Base-by-base conservation (phyloP, 1,140 invertebrate species). In the Pollicipes pollicipes region DNA sequence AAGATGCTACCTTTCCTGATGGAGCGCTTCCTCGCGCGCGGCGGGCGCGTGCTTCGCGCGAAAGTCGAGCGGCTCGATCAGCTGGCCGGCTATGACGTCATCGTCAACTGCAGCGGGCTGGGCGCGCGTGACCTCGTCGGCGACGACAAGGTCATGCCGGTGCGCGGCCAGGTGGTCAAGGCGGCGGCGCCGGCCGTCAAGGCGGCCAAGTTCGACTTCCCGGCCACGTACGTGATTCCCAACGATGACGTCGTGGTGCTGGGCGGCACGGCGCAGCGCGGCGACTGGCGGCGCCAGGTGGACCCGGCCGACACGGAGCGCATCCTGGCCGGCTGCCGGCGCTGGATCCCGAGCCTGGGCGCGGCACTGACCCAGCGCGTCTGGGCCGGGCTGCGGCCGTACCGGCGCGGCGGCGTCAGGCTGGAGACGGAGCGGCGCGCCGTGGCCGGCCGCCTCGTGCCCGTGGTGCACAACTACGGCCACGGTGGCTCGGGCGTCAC, bases 401-500 rank as follows among this genome's bases (percentile, higher is more conserved):
- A 30, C 58, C 69, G 70, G 68, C 37, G 69, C 30, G 37, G 37
- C 17, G 70, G 70, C 13, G 66, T 71, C 30, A n/a, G 70, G 32
- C 70, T 71, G 29, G 70, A 71, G 66, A 66, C 27, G 45, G 70
- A 70, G 30, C 31, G 13, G 8, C 30, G 66, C 32, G 16, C 58
- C 3, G 32, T 67, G 16, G 66, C 35, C 32, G 69, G 37, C 69
- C 30, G 69, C 30, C 24, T 26, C 1, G 69, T 70, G 37, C 69
- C 69, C 4, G 66, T 73, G 30, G 75, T 84, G 28, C 82, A 84
- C 73, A 83, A 84, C 71, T 84, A 84, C 74, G 83, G 83, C 8
- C 83, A 84, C 73, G 82, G 82, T 26, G 81, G 81, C 16, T 78
- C 78, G 45, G 83, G 83, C 8, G 77, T 84, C 24, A 80, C 81